Base-by-base conservation (phyloP, 2,113 vertebrate genomes). In the Malurus cyaneus region DNA sequence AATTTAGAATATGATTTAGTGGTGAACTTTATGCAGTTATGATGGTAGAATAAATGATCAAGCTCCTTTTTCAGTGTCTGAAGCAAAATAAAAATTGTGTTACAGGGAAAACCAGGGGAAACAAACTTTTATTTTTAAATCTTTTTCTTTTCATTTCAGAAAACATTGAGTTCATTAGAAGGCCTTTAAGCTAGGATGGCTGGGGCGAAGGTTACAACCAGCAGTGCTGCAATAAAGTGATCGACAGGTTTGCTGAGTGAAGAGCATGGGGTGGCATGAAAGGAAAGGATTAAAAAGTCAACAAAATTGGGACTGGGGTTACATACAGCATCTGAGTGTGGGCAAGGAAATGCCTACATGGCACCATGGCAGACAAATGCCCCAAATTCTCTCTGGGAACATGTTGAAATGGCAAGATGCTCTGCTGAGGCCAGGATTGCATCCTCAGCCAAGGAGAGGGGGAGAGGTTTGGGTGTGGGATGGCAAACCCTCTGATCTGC, bases 361-460 rank as follows among this genome's bases (percentile, higher is more conserved):
- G 14, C 17, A 44, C 26, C 5, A 3, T 36, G 18, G 53, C 6
- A 3, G 18, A 32, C 18, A 52, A 60, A 77, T 28, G 4, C 32
- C 18, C 7, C 32, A 53, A 4, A 78, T 39, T 32, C 21, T 53
- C 15, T 46, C 46, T 28, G 12, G 23, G 14, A 50, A 23, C 32
- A 28, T 8, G 9, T 3, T 26, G 39, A 86, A 61, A 69, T 15
- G 14, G 17, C 4, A 56, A 5, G 13, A 14, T 39, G 28, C 13
- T 60, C 54, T 47, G 15, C 14, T 60, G 69, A 60, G 19, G 20
- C 39, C n/a, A 18, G 16, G n/a, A 41, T 74, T n/a, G 7, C 13
- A 41, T 2, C 14, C 47, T 6, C 18, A 28, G 0, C 11, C 0
- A 0, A 42, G 14, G 10, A 34, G 5, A 69, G 6, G 12, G 41